phyloP scores from a whole-genome alignment of 2,797 vertebrate species.

The Liasis olivaceus region DNA sequence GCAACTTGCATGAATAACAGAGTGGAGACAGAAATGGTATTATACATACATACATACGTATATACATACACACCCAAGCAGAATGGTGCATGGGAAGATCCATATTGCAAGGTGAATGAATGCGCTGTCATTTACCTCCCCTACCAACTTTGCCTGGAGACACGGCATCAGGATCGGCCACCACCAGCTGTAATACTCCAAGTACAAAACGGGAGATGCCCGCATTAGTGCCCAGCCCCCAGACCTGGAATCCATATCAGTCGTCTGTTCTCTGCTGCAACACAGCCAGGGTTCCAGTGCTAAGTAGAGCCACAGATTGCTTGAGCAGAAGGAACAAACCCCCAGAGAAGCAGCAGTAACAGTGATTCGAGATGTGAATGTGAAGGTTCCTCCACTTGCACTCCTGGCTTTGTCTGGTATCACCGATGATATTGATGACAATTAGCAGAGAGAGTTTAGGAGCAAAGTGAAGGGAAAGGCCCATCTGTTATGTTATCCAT shows the following conservation, averaged over 20 bases:
- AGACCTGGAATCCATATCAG: slow-evolving; percentile 24
- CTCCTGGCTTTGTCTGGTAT: slow-evolving; percentile 50
- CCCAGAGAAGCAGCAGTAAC: slow-evolving; percentile 47
- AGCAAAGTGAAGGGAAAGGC: slow-evolving; percentile 61
- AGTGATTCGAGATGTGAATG: not conserved
- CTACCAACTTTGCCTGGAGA: not conserved
- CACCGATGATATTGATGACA: slow-evolving; percentile 65
- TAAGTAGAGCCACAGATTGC: slow-evolving; percentile 47
- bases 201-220: slow-evolving; percentile 4
- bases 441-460: slow-evolving; percentile 65
- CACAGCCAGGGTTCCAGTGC: slow-evolving; percentile 3
- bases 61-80: not conserved
- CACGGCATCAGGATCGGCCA: not conserved
- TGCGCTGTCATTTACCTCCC: not conserved
- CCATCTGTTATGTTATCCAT: slow-evolving; percentile 66
- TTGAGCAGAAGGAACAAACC: slow-evolving; percentile 38
- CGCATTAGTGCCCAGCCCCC: not conserved
- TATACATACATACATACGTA: not conserved
- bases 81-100: not conserved
- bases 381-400: slow-evolving; percentile 21
- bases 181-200: slow-evolving; percentile 2
- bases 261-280: slow-evolving; percentile 43
- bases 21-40: not conserved
- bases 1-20: not conserved
- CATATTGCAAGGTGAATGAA: not conserved